A percentile compares a stretch with the other conserved stretches of the same genome.
Conservation (phyloP, 2,888 invertebrate genomes). For the Boloria selene region DNA sequence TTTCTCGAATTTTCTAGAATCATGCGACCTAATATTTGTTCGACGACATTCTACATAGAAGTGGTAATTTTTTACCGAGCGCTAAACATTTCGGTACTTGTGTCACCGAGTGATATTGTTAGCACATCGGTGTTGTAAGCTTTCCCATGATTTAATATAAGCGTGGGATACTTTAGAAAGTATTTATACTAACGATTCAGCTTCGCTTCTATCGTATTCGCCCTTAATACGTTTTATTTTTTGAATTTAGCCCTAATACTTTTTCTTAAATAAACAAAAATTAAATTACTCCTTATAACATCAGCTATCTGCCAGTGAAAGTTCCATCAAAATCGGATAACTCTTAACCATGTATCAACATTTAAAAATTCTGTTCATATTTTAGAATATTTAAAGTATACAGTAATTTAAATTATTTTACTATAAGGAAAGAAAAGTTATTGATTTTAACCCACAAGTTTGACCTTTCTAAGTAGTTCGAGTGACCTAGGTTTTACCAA, state of each 20-base stretch:
- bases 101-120: conserved; percentile 24
- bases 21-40: conserved; percentile 42
- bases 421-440: background rate
- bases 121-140: conserved; percentile 13
- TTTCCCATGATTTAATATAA: background rate
- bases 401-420: too few relatives aligned
- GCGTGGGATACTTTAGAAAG: conserved; percentile 8
- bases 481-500: conserved; percentile 18
- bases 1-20: conserved; percentile 41
- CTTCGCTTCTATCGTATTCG: too few relatives aligned
- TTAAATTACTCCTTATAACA: too few relatives aligned
- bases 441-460: background rate
- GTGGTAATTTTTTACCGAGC: conserved; percentile 32
- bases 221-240: too few relatives aligned
- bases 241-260: too few relatives aligned
- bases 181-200: background rate
- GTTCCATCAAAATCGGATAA: too few relatives aligned
- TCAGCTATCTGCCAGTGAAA: too few relatives aligned
- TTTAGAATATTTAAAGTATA: too few relatives aligned
- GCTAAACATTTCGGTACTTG: conserved; percentile 15
- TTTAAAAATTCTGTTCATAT: too few relatives aligned
- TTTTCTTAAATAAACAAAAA: too few relatives aligned
- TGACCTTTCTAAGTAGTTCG: background rate
- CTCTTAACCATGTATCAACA: too few relatives aligned
- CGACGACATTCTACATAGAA: conserved; percentile 35